Percentiles rank a stretch among this genome's conserved stretches.
Evolutionary conservation across 2,888 invertebrate species (phyloP).

Genomic region (Uloborus plumipes): DNA sequence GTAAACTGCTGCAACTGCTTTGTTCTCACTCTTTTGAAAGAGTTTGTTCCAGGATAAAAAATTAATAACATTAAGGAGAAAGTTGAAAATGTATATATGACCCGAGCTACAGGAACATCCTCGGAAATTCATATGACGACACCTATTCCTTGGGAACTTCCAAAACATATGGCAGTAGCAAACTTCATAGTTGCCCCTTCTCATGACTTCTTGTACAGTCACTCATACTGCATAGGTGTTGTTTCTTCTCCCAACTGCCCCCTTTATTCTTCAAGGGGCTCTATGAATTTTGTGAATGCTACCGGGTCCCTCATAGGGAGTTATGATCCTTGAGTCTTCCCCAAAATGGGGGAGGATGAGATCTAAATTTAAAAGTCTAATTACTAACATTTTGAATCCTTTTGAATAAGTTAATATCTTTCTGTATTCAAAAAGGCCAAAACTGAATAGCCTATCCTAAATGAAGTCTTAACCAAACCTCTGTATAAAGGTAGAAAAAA

Average conservation of each 20-base stretch:
- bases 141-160: not conserved
- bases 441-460: no score
- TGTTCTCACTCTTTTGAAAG: no score
- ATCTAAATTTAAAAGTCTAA: no score
- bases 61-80: not conserved
- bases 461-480: no score
- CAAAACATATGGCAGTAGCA: not conserved
- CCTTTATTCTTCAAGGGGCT: not conserved
- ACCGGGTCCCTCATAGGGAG: no score
- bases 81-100: not conserved
- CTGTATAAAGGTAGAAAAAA: no score
- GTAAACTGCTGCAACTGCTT: no score
- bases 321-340: no score
- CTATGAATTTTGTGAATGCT: not conserved
- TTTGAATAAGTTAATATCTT: no score
- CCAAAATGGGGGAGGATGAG: no score
- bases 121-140: not conserved
- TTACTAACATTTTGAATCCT: no score
- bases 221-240: not conserved
- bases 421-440: no score
- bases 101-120: not conserved
- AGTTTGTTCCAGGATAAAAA: not conserved
- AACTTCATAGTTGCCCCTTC: not conserved
- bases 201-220: not conserved
- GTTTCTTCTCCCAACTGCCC: slow-evolving; percentile 1